Conservation (phyloP, 1,140 invertebrate genomes). For the Drosophila neocordata region DNA sequence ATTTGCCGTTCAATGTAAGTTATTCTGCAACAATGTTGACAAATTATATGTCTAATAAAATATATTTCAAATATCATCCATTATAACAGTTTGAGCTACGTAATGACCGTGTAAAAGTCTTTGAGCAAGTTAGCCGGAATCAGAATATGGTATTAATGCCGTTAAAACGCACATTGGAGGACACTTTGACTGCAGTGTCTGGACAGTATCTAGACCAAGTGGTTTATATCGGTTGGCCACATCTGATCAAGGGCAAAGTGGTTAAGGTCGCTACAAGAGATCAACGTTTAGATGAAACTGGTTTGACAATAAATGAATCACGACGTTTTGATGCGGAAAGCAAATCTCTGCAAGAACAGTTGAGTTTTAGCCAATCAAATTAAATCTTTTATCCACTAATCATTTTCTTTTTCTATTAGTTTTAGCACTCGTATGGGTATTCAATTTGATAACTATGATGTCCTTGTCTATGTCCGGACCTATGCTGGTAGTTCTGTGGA, state of each 20-base stretch:
- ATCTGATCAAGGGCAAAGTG: conserved; percentile 89
- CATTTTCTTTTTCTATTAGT: conserved; percentile 77
- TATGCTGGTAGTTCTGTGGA: conserved; percentile 88
- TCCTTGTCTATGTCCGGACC: conserved; percentile 89
- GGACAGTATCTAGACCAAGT: conserved; percentile 87
- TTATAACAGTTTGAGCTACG: conserved; percentile 84
- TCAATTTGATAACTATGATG: conserved; percentile 88
- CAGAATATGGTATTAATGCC: conserved; percentile 92
- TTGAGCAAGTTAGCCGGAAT: conserved; percentile 90
- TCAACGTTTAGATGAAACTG: conserved; percentile 38
- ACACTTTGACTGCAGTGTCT: conserved; percentile 84
- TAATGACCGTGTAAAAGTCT: conserved; percentile 92
- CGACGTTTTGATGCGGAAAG: conserved; percentile 57
- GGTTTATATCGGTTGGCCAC: conserved; percentile 94
- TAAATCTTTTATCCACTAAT: neutral
- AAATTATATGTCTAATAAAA: too few species aligned
- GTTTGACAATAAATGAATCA: conserved; percentile 40
- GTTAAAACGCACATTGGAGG: conserved; percentile 69
- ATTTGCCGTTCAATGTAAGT: conserved; percentile 90
- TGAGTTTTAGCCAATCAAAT: conserved; percentile 34
- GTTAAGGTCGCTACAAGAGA: conserved; percentile 50
- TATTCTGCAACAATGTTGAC: neutral
- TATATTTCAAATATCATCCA: neutral
- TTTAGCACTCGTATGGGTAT: conserved; percentile 88
- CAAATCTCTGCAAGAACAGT: conserved; percentile 73